Evolutionary conservation across 2,797 vertebrate genomes (phyloP).

Genomic region (Gymnopithys bicolor): DNA sequence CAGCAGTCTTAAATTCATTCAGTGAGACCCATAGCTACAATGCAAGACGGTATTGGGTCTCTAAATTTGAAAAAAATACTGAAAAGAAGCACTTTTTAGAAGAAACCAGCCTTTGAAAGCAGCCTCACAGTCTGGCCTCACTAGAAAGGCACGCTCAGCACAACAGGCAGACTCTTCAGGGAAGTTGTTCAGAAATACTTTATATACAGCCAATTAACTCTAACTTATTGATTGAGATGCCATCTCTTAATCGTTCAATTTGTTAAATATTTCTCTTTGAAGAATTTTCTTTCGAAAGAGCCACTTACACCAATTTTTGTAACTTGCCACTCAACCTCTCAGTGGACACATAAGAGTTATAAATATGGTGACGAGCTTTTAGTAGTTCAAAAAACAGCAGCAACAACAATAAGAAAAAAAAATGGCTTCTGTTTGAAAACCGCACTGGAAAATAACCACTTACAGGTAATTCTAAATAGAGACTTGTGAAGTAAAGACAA

Average conservation of each 20-base stretch:
- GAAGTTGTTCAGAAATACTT: constrained; percentile 12
- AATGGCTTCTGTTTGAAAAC: constrained; percentile 29
- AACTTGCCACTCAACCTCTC: background rate
- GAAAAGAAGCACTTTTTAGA: background rate
- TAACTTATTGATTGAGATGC: background rate
- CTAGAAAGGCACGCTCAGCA: background rate
- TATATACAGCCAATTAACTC: constrained; percentile 18
- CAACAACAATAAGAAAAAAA: background rate
- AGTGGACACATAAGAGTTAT: background rate
- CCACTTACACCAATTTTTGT: background rate
- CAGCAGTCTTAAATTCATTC: background rate
- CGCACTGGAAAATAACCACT: constrained; percentile 58
- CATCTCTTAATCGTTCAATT: background rate
- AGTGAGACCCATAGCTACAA: background rate
- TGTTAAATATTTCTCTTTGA: constrained; percentile 52
- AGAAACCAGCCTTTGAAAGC: background rate
- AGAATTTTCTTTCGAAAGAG: background rate
- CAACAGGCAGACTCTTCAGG: background rate
- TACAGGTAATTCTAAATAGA: constrained; percentile 52
- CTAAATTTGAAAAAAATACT: background rate
- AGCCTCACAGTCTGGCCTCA: background rate
- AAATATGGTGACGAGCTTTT: background rate
- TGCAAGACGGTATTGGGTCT: background rate
- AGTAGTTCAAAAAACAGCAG: background rate
- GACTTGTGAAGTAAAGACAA: constrained; percentile 45